phyloP scores from a whole-genome alignment of 2,888 invertebrate genomes.

The Chelonus formosanus region DNA sequence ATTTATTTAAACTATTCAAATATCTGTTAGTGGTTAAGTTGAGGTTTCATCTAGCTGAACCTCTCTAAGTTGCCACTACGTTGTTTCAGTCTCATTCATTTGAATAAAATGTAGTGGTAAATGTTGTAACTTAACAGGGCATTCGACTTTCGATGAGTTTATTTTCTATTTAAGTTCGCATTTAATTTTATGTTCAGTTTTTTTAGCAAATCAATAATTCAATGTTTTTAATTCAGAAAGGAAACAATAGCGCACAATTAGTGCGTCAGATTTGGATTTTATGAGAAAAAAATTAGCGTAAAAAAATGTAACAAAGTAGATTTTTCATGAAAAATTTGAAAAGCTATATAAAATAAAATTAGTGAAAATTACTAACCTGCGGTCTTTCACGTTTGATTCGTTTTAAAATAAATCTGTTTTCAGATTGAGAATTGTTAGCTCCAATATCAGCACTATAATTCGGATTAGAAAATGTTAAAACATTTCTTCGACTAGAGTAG shows the following conservation, averaged over 20 bases:
- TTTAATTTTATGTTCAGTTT: constrained; percentile 1
- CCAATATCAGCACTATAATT: constrained; percentile 75
- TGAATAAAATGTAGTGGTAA: constrained; percentile 57
- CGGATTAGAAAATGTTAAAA: constrained; percentile 88
- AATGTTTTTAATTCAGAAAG: constrained; percentile 48
- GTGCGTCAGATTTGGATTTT: background rate
- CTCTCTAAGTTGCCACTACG: constrained; percentile 46
- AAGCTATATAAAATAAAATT: too few species aligned
- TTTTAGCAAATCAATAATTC: constrained; percentile 51
- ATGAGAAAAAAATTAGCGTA: background rate
- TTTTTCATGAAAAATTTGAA: background rate
- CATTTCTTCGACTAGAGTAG: constrained; percentile 73
- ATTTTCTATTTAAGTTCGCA: constrained; percentile 40
- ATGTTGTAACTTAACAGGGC: constrained; percentile 58
- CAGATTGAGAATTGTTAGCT: constrained; percentile 57
- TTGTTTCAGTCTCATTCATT: constrained; percentile 57
- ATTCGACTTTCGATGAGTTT: constrained; percentile 53
- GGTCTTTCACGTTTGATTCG: constrained; percentile 82
- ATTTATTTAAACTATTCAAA: background rate
- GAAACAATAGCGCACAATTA: constrained; percentile 35
- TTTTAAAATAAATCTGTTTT: constrained; percentile 74
- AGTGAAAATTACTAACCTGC: constrained; percentile 68
- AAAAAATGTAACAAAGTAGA: background rate
- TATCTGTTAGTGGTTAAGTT: constrained; percentile 2
- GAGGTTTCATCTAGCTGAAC: constrained; percentile 31